Conservation (phyloP, 2,888 invertebrate species). For the Protodeltote pygarga region DNA sequence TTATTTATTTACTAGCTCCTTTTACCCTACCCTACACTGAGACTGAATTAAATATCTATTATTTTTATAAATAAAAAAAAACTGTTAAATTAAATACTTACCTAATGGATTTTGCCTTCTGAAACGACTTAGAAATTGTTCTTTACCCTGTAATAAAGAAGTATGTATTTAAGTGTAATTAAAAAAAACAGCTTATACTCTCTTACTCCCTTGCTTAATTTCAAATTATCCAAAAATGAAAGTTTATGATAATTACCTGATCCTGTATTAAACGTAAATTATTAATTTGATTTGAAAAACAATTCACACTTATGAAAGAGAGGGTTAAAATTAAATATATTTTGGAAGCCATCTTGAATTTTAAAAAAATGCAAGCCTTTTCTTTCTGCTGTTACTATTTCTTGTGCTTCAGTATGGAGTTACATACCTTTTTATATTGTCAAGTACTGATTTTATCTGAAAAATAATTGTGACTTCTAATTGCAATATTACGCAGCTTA, state of each 20-base stretch:
- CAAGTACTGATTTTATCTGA: constrained; percentile 42
- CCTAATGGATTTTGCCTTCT: constrained; percentile 27
- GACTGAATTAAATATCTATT: too few relatives aligned
- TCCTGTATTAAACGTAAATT: background rate
- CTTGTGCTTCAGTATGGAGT: background rate
- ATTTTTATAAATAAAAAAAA: too few relatives aligned
- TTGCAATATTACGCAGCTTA: constrained; percentile 13
- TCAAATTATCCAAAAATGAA: background rate
- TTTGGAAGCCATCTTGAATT: constrained; percentile 19
- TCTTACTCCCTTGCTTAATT: background rate
- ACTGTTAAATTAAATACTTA: constrained; percentile 11
- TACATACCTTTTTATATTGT: constrained; percentile 28
- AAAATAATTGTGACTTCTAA: constrained; percentile 20
- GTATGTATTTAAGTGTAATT: too few relatives aligned
- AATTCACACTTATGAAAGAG: constrained; percentile 1
- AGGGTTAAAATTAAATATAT: background rate
- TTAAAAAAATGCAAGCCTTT: background rate
- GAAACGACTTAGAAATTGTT: constrained; percentile 15
- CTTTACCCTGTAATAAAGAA: constrained; percentile 10
- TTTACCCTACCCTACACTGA: too few relatives aligned
- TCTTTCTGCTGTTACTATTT: constrained; percentile 1
- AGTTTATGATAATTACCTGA: constrained; percentile 11
- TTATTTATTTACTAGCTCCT: too few relatives aligned
- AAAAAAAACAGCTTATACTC: too few relatives aligned
- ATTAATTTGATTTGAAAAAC: constrained; percentile 2